Base-by-base conservation (phyloP, 2,888 invertebrate genomes). In the Macaria liturata region DNA sequence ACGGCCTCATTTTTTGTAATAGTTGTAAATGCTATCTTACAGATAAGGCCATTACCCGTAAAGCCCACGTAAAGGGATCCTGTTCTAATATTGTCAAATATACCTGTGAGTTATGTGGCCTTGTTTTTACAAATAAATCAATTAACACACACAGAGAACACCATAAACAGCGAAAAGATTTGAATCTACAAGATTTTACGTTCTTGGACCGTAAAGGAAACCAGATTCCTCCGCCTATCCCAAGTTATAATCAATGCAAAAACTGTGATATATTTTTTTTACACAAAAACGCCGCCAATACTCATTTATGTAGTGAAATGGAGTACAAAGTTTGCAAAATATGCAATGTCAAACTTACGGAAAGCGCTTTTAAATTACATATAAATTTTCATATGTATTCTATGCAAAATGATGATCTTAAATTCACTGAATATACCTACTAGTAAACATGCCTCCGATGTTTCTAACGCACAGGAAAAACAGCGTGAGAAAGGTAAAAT, bases 331-430 rank as follows among this genome's bases (percentile, higher is more conserved):
- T 66, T 5, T 88, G 88, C 61, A 63, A 75, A 40, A 55, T 78
- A 53, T 88, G 88, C 68, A 61, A 78, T 3, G 74, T 74, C 32
- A 84, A 82, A 59, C 66, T 86, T 42, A 74, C 78, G 32, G 74
- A 80, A 65, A 57, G 64, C 44, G 80, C 81, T 54, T 83, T 75
- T 59, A 80, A 80, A 65, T 62, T 88, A 49, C 88, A 89, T 63
- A 72, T 81, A 69, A 54, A 72, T 34, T 88, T 82, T 75, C 88
- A 89, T 69, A 69, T 69, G 47, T 88, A 86, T 70, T 58, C 62
- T 34, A 59, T 59, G 34, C 43, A 45, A 39, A 67, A 54, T 49
- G 20, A 20, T 20, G 20, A 20, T 20, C 20, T 20, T 20, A 20
- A 20, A 20, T 20, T 20, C 20, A 20, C 20, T 20, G 20, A 20